These are phyloP conservation scores for Eremophila alpestris DNA, from an alignment of 2,797 vertebrate genomes.

Conservation along the genomic window DNA sequence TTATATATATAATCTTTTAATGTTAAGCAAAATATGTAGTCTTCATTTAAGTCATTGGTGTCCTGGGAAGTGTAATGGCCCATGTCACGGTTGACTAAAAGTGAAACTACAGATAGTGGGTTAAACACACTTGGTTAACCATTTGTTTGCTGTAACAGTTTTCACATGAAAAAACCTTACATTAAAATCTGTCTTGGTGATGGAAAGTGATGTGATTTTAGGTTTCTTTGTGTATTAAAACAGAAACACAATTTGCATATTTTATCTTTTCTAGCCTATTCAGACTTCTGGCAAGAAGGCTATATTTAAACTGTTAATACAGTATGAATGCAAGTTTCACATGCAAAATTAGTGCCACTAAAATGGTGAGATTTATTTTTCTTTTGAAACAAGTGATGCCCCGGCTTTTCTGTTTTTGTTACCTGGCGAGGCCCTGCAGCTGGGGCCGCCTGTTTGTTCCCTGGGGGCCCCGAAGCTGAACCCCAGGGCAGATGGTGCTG, in stretches of 20 bases:
- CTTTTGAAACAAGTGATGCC: conserved; percentile 47
- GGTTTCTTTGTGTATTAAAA: conserved; percentile 76
- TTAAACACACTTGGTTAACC: conserved; percentile 75
- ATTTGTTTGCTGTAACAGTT: conserved; percentile 74
- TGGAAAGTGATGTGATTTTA: conserved; percentile 80
- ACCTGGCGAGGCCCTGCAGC: conserved; percentile 29
- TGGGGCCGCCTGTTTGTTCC: conserved; percentile 26
- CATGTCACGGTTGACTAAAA: conserved; percentile 72
- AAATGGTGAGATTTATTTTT: conserved; percentile 63
- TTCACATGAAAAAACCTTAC: conserved; percentile 74
- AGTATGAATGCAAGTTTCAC: conserved; percentile 68
- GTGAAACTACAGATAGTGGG: conserved; percentile 60
- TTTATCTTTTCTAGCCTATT: conserved; percentile 73
- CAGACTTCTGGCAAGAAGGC: conserved; percentile 71
- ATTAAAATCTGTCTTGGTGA: conserved; percentile 72
- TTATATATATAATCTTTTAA: conserved; percentile 28
- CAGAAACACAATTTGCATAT: conserved; percentile 77
- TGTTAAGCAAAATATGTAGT: conserved; percentile 57
- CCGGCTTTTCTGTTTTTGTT: conserved; percentile 41
- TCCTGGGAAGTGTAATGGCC: conserved; percentile 66
- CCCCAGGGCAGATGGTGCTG: conserved; percentile 9
- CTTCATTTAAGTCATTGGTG: conserved; percentile 61
- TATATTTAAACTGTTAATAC: conserved; percentile 74
- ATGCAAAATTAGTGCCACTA: conserved; percentile 64
- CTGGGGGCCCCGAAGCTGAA: background rate